Evolutionary conservation across 1,140 invertebrate genomes (phyloP), one percentile per base, ranked within the genome.

Genomic region (Rhopalosiphum padi): DNA sequence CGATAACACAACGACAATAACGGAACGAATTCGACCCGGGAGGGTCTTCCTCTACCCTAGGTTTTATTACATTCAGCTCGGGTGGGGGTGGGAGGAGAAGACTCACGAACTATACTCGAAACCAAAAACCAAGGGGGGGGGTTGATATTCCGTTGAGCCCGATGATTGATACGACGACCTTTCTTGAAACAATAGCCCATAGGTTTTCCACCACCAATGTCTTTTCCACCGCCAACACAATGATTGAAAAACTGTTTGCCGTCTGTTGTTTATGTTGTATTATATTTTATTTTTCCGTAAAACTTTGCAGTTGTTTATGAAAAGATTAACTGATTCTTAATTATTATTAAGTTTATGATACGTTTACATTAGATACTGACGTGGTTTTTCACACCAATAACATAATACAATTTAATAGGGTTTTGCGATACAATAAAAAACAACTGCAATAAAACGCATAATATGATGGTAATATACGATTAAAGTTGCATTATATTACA

Each of bases 121-220:
- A 35, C 86, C 48, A 30, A 89, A 37, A 53, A 22, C 87, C 9
- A 25, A 8, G 18, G 7, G 6, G 48, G n/a, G 46, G n/a, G 1
- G 21, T 89, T 37, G 53, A 60, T 60, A 90, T 90, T 60, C 15
- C 37, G 30, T 90, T n/a, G 25, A 43, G 35, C 25, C 35, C 37
- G 37, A 60, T 90, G 89, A 90, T 90, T 90, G 89, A 90, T 90
- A 43, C 53, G 89, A 9, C 37, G 53, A 90, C 89, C 89, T 90
- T 90, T 90, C 51, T 37, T 41, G 25, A 90, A 90, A 90, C 89
- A 90, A 90, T 60, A 43, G 53, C 41, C 53, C 37, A 60, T 60
- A 60, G 89, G 51, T 60, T 90, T 90, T 60, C 37, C 53, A 9
- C 8, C 51, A 1, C n/a, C 48, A 51, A 51, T 51, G 48, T 51